phyloP scores from a whole-genome alignment of 2,888 invertebrate genomes.

The Plutella xylostella region DNA sequence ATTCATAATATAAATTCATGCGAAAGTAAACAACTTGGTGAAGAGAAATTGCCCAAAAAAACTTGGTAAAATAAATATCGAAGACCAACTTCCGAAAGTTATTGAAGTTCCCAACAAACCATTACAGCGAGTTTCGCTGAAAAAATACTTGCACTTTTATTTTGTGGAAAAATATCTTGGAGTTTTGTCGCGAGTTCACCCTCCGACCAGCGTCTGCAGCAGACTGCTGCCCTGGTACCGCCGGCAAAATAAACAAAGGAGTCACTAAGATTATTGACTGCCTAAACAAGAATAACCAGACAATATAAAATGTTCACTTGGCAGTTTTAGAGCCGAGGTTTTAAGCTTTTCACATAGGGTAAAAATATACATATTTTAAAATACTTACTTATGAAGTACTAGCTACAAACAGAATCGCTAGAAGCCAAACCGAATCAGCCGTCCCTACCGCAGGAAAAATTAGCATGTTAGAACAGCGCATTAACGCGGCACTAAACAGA shows the following conservation, averaged over 20 bases:
- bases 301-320: too few relatives aligned
- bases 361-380: too few relatives aligned
- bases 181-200: slow-evolving; percentile 37
- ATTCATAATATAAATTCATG: slow-evolving; percentile 1
- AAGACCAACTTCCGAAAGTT: slow-evolving; percentile 67
- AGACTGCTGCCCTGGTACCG: slow-evolving; percentile 29
- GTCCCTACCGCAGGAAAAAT: too few relatives aligned
- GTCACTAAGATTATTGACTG: too few relatives aligned
- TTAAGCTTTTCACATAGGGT: too few relatives aligned
- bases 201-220: too few relatives aligned
- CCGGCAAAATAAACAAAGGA: too few relatives aligned
- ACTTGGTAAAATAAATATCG: slow-evolving; percentile 63
- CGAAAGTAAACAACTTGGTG: too few relatives aligned
- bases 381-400: too few relatives aligned
- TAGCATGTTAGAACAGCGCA: background rate
- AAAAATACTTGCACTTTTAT: slow-evolving; percentile 66
- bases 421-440: background rate
- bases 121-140: slow-evolving; percentile 63
- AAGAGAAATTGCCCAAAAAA: slow-evolving; percentile 68
- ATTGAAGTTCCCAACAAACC: slow-evolving; percentile 67
- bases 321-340: too few relatives aligned
- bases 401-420: too few relatives aligned
- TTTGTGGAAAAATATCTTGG: slow-evolving; percentile 63
- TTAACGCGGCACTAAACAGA: slow-evolving; percentile 9
- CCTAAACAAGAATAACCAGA: too few relatives aligned